Evolutionary conservation across 2,888 invertebrate species (phyloP).

Genomic region (Pomacea canaliculata): DNA sequence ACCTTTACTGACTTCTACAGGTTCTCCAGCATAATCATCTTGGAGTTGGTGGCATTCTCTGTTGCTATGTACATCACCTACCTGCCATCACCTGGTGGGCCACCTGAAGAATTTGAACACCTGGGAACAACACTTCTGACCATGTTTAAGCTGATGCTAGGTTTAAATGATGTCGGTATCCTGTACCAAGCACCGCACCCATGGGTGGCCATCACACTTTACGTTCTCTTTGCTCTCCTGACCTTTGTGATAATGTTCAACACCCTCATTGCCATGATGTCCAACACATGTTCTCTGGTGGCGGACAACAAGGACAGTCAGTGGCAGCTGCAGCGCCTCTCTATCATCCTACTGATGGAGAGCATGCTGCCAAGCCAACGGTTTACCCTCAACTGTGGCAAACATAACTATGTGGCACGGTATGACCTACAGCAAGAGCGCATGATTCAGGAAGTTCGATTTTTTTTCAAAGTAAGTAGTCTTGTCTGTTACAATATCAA

Average conservation of each 20-base stretch:
- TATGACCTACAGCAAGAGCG: constrained; percentile 11
- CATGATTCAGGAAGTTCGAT: constrained; percentile 19
- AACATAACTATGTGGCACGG: constrained; percentile 3
- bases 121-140: constrained; percentile 45
- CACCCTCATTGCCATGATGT: constrained; percentile 59
- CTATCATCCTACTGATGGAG: constrained; percentile 29
- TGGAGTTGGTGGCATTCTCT: constrained; percentile 50
- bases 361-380: constrained; percentile 17
- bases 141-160: constrained; percentile 55
- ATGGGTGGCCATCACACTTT: constrained; percentile 48
- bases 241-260: constrained; percentile 55
- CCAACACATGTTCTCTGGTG: constrained; percentile 52
- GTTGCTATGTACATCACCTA: constrained; percentile 51
- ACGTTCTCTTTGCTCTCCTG: constrained; percentile 45
- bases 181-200: constrained; percentile 44
- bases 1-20: background rate
- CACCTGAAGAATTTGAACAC: constrained; percentile 37
- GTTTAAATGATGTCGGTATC: constrained; percentile 40
- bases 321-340: constrained; percentile 28
- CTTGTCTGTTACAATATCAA: background rate
- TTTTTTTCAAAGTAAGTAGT: constrained; percentile 15
- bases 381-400: constrained; percentile 16
- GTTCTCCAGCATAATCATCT: constrained; percentile 44
- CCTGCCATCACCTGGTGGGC: constrained; percentile 29
- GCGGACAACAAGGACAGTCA: constrained; percentile 42